Evolutionary conservation across 1,140 invertebrate genomes (phyloP).

Genomic region (Megalopta genalis): DNA sequence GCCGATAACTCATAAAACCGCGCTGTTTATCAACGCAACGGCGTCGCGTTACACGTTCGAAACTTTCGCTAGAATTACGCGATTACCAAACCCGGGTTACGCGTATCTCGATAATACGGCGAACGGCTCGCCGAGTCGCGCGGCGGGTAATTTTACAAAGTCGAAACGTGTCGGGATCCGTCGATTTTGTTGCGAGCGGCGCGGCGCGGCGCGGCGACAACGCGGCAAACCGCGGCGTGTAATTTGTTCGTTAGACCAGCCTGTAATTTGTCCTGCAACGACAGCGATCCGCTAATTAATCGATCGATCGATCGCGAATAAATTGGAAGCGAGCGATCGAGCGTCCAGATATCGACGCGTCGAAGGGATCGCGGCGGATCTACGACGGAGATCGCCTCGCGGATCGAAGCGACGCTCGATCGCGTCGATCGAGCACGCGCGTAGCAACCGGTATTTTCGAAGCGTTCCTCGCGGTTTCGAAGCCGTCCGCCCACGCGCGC

Average conservation of each 20-base stretch:
- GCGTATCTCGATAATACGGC: too few relatives aligned
- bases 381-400: not conserved
- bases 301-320: slow-evolving; percentile 21
- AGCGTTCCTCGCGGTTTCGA: not conserved
- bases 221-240: slow-evolving; percentile 12
- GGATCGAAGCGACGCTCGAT: too few relatives aligned
- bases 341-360: slow-evolving; percentile 14
- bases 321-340: slow-evolving; percentile 25
- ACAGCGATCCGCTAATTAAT: slow-evolving; percentile 43
- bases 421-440: slow-evolving; percentile 1
- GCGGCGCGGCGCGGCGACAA: not conserved
- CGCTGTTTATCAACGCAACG: not conserved
- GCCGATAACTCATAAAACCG: not conserved
- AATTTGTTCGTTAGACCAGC: slow-evolving; percentile 20
- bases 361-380: not conserved
- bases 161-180: not conserved
- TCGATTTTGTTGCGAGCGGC: not conserved
- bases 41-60: not conserved
- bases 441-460: not conserved
- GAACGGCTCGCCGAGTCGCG: too few relatives aligned
- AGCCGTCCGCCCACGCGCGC: slow-evolving; percentile 20
- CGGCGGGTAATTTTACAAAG: not conserved
- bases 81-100: not conserved
- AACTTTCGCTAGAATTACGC: not conserved
- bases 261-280: slow-evolving; percentile 29